A percentile compares a stretch with the other conserved stretches of the same genome.
Conservation (phyloP, 2,113 vertebrate genomes). For the Emydura subglobosa region DNA sequence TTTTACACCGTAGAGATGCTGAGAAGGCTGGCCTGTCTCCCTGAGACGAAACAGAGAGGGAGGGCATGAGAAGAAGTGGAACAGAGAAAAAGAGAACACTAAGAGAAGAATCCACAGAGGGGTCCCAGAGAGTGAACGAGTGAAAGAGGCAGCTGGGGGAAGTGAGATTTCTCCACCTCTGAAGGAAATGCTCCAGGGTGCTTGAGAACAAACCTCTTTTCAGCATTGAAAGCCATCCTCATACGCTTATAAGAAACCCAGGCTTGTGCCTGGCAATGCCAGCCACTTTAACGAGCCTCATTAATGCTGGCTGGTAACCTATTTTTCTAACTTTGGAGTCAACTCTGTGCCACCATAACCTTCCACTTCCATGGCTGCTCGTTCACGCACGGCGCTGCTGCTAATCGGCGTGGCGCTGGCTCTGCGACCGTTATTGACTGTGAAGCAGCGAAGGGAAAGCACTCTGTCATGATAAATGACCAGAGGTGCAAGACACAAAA, state of each 20-base stretch:
- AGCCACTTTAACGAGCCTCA: fast-evolving
- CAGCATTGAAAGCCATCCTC: background rate
- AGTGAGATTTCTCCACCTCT: too few species aligned
- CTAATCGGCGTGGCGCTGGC: background rate
- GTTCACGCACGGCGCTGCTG: background rate
- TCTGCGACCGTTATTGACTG: background rate
- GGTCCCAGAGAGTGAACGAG: background rate
- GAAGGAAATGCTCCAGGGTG: background rate
- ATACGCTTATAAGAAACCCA: fast-evolving
- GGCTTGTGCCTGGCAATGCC: fast-evolving
- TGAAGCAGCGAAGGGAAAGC: background rate
- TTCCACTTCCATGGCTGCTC: fast-evolving
- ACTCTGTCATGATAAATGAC: background rate
- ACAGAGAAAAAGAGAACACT: background rate
- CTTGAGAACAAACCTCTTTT: background rate
- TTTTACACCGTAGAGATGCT: background rate
- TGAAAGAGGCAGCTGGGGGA: background rate
- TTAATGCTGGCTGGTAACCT: background rate
- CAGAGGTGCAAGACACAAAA: background rate
- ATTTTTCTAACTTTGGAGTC: background rate
- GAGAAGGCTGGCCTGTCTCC: background rate
- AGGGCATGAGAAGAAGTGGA: background rate
- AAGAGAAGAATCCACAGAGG: background rate
- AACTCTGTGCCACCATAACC: background rate
- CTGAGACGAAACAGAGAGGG: background rate